Evolutionary conservation across 1,140 invertebrate genomes (phyloP).

Genomic region (Saccostrea glomerata): DNA sequence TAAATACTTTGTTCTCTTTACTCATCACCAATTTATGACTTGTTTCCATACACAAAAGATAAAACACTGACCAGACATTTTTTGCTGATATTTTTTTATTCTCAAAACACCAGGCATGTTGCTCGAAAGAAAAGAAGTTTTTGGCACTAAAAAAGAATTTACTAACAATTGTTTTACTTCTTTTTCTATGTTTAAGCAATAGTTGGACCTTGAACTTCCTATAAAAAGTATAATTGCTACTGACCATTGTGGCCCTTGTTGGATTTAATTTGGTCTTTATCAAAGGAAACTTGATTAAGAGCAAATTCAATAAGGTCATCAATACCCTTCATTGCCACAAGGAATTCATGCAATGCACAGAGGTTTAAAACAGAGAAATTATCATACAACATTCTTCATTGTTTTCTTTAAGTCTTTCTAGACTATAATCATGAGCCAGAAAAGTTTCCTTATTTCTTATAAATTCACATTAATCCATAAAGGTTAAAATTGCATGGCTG

Average conservation of each 20-base stretch:
- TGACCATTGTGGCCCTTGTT: background rate
- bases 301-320: too few relatives aligned
- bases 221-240: background rate
- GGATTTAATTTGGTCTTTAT: too few relatives aligned
- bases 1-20: slow-evolving; percentile 12
- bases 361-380: too few relatives aligned
- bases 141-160: slow-evolving; percentile 1
- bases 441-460: too few relatives aligned
- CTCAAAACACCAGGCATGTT: background rate
- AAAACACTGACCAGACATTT: slow-evolving; percentile 29
- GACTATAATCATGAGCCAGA: too few relatives aligned
- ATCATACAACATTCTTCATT: too few relatives aligned
- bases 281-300: too few relatives aligned
- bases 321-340: too few relatives aligned
- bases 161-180: background rate
- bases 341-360: too few relatives aligned
- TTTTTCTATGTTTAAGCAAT: background rate
- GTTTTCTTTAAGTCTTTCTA: too few relatives aligned
- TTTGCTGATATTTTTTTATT: background rate
- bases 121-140: background rate
- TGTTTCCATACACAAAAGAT: background rate
- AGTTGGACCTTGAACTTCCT: background rate
- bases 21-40: slow-evolving; percentile 17
- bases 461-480: too few relatives aligned
- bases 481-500: too few relatives aligned